Percentiles rank a stretch among this genome's conserved stretches.
Evolutionary conservation across 2,113 vertebrate genomes (phyloP).

Genomic region (Chitala chitala): DNA sequence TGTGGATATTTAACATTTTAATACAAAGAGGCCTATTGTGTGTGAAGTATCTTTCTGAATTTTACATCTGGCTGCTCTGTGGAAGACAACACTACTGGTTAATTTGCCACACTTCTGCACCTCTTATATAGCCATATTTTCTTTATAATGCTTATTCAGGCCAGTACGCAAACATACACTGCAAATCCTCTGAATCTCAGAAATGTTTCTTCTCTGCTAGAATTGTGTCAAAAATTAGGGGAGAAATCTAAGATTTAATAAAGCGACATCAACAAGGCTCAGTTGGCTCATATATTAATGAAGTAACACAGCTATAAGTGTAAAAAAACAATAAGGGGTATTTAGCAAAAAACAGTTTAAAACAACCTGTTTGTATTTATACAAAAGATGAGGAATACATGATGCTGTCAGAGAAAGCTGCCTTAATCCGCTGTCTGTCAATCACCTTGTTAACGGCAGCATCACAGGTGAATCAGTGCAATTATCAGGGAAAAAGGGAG

Average conservation of each 20-base stretch:
- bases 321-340: not conserved
- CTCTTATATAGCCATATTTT: not conserved
- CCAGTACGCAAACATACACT: not conserved
- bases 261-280: not conserved
- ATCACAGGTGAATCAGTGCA: not conserved
- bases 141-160: no score
- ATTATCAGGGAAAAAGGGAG: conserved; percentile 1
- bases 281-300: not conserved
- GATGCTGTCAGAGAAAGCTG: no score
- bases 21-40: not conserved
- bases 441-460: not conserved
- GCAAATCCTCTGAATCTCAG: not conserved
- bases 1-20: no score
- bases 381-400: not conserved
- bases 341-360: not conserved
- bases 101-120: not conserved
- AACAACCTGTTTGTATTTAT: not conserved
- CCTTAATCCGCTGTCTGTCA: not conserved
- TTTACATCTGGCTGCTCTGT: not conserved
- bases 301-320: not conserved
- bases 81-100: not conserved
- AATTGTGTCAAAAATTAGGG: not conserved
- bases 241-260: not conserved
- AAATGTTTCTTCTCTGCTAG: not conserved
- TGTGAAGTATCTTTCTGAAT: not conserved